Evolutionary conservation across 1,140 invertebrate genomes (phyloP).

Genomic region (Procambarus clarkii): DNA sequence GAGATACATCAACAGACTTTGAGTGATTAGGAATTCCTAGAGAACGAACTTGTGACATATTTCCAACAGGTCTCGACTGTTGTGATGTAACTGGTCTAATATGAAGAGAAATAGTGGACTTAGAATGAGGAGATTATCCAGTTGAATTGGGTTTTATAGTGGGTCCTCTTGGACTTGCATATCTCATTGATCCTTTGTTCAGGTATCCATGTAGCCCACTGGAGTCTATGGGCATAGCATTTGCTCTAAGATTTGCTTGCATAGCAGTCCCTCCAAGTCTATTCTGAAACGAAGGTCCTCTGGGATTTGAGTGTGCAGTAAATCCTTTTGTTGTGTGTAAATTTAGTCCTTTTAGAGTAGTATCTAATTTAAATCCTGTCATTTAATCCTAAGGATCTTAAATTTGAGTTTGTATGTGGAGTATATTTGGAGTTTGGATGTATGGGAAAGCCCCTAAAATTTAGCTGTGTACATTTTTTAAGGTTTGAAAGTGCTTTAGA

Average conservation of each 20-base stretch:
- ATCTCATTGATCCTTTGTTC: constrained; percentile 5
- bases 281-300: background rate
- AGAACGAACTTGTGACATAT: background rate
- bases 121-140: constrained; percentile 14
- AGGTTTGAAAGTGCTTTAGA: constrained; percentile 9
- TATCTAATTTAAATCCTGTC: constrained; percentile 18
- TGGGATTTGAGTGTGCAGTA: background rate
- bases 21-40: constrained; percentile 7
- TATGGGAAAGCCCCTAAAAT: constrained; percentile 18
- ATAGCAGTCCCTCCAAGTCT: background rate
- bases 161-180: constrained; percentile 5
- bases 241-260: constrained; percentile 32
- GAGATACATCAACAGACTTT: constrained; percentile 14
- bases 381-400: background rate
- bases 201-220: background rate
- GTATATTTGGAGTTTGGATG: constrained; percentile 39
- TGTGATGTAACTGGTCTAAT: constrained; percentile 17
- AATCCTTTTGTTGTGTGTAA: background rate
- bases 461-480: constrained; percentile 23
- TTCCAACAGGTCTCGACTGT: background rate
- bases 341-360: background rate
- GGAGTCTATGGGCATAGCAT: background rate
- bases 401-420: background rate
- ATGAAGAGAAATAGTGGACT: background rate
- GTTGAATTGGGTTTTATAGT: background rate